These are phyloP conservation scores for Asarcornis scutulata DNA, from an alignment of 2,113 vertebrate species.

Conservation along the genomic window DNA sequence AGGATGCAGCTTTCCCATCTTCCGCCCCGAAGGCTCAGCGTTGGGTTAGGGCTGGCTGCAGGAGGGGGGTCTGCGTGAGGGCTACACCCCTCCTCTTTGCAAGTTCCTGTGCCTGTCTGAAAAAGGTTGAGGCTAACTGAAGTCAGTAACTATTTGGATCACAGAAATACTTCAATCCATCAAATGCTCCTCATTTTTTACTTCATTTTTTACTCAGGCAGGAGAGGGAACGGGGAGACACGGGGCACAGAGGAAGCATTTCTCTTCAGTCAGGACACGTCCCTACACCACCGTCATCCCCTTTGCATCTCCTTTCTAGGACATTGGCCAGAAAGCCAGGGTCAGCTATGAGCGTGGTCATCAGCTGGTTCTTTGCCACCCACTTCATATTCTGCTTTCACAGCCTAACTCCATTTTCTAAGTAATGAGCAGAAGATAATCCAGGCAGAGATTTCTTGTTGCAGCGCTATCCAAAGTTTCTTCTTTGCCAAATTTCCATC, in stretches of 20 bases:
- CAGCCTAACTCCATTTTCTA: not conserved
- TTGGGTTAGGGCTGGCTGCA: not conserved
- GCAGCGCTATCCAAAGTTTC: not conserved
- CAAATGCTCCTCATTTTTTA: not conserved
- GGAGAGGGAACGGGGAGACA: not conserved
- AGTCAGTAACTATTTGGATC: not conserved
- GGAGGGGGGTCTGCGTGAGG: not conserved
- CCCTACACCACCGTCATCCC: not conserved
- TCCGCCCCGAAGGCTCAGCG: not conserved
- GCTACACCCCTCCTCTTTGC: not conserved
- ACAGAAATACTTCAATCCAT: not conserved
- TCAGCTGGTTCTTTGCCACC: not conserved
- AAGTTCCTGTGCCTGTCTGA: not conserved
- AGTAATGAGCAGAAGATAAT: not conserved
- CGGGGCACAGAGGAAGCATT: not conserved
- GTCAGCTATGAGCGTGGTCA: not conserved
- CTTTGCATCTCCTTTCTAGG: not conserved
- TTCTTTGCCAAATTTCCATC: not conserved
- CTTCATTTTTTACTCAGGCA: not conserved
- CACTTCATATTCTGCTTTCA: not conserved
- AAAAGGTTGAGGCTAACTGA: not conserved
- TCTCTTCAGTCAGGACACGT: not conserved
- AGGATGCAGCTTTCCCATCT: not conserved
- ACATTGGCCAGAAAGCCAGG: not conserved
- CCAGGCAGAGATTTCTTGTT: not conserved